Percentiles rank a stretch among this genome's conserved stretches.
phyloP scores from a whole-genome alignment of 2,888 invertebrate species.

The Atethmia centrago region DNA sequence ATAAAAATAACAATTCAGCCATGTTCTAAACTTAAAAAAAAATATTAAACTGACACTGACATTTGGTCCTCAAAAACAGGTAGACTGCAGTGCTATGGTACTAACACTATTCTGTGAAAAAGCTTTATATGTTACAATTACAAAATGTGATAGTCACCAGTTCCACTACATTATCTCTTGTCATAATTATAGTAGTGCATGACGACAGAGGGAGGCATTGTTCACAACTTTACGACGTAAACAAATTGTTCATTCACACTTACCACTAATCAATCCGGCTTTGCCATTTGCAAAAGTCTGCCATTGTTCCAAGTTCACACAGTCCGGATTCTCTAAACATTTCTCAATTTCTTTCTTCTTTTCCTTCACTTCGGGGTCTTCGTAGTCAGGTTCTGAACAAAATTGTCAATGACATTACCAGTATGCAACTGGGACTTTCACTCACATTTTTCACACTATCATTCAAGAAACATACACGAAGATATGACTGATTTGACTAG shows the following conservation, averaged over 20 bases:
- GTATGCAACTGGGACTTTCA: conserved; percentile 68
- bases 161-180: conserved; percentile 13
- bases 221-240: conserved; percentile 37
- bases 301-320: conserved; percentile 89
- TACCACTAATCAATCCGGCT: conserved; percentile 93
- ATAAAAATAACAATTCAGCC: not conserved
- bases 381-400: conserved; percentile 89
- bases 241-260: conserved; percentile 54
- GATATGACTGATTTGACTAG: conserved; percentile 33
- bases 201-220: conserved; percentile 37
- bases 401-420: conserved; percentile 61
- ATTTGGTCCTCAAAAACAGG: conserved; percentile 8
- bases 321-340: conserved; percentile 86
- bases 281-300: conserved; percentile 91
- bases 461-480: not conserved
- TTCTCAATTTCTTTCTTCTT: conserved; percentile 92
- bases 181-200: conserved; percentile 21
- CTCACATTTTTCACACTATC: conserved; percentile 44
- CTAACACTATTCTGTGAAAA: not conserved
- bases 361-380: conserved; percentile 90
- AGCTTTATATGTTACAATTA: not conserved
- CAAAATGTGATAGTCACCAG: conserved; percentile 4
- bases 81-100: too few relatives aligned
- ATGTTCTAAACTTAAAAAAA: not conserved
- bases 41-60: conserved; percentile 11